These are phyloP conservation scores for Idaea dimidiata DNA, from an alignment of 2,888 invertebrate genomes.

Conservation along the genomic window DNA sequence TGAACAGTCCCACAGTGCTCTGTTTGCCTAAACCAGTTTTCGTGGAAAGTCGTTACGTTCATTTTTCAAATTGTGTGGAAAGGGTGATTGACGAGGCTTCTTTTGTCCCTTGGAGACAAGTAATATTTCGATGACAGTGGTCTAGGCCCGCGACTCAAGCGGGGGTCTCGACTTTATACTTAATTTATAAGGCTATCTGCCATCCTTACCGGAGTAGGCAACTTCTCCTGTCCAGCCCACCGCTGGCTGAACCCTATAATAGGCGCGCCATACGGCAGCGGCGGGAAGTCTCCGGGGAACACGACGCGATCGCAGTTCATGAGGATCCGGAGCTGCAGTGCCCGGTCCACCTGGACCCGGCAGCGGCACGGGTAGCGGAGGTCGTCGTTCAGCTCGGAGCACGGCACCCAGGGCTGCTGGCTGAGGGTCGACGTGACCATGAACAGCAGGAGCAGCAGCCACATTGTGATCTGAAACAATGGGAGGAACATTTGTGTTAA, in stretches of 20 bases:
- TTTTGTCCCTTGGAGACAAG: too few relatives aligned
- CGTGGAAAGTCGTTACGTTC: too few relatives aligned
- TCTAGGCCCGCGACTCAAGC: too few relatives aligned
- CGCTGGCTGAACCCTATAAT: slow-evolving; percentile 90
- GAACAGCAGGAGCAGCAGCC: slow-evolving; percentile 55
- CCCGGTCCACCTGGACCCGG: slow-evolving; percentile 73
- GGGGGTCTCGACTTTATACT: too few relatives aligned
- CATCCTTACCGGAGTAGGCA: slow-evolving; percentile 86
- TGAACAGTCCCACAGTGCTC: too few relatives aligned
- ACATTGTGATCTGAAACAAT: slow-evolving; percentile 57
- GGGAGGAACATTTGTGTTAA: slow-evolving; percentile 16
- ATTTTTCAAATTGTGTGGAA: too few relatives aligned
- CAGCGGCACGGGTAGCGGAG: slow-evolving; percentile 87
- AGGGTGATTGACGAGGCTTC: too few relatives aligned
- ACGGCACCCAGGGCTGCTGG: slow-evolving; percentile 84
- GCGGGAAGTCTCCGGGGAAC: slow-evolving; percentile 88
- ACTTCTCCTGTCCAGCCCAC: slow-evolving; percentile 88
- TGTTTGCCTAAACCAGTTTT: too few relatives aligned
- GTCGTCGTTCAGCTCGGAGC: slow-evolving; percentile 88
- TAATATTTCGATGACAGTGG: too few relatives aligned
- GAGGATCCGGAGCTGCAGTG: slow-evolving; percentile 77
- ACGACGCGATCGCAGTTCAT: slow-evolving; percentile 93
- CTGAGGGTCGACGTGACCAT: slow-evolving; percentile 48
- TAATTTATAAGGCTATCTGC: neutral
- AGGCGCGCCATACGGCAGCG: slow-evolving; percentile 89